phyloP scores from a whole-genome alignment of 2,113 vertebrate species.

The Pseudorasbora parva region DNA sequence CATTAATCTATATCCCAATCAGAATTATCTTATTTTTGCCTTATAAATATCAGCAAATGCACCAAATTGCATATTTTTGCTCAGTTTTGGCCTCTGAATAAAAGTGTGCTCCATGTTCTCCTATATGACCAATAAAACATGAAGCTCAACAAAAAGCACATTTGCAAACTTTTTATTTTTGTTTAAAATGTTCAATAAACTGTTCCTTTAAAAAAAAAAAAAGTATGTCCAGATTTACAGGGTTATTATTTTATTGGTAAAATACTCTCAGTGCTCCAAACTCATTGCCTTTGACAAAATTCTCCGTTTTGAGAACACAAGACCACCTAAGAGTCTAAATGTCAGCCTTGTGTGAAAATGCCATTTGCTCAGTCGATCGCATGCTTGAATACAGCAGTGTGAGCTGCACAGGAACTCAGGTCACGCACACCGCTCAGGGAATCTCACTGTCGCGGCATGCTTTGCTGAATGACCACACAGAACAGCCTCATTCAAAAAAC shows the following conservation, averaged over 20 bases:
- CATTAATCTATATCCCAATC: not conserved
- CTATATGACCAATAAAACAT: not conserved
- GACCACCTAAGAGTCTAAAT: not conserved
- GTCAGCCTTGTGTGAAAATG: constrained; percentile 20
- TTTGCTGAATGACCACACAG: not conserved
- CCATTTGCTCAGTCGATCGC: constrained; percentile 18
- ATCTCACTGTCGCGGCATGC: not conserved
- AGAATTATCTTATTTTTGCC: not conserved
- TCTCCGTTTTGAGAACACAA: not conserved
- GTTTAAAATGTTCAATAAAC: not conserved
- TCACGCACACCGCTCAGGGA: not conserved
- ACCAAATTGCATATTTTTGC: not conserved
- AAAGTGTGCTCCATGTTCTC: not conserved
- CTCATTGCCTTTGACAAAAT: not conserved
- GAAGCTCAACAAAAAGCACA: not conserved
- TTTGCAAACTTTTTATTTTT: not conserved
- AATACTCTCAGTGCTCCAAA: not conserved
- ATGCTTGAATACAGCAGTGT: not conserved
- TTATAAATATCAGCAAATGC: not conserved
- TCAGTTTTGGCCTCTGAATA: not conserved
- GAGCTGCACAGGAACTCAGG: not conserved
- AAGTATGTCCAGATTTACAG: not conserved
- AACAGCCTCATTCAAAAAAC: not conserved
- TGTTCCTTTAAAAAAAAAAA: not conserved
- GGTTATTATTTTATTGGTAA: not conserved